These are phyloP conservation scores for Plotosus lineatus DNA, from an alignment of 2,113 vertebrate species.

Conservation along the genomic window DNA sequence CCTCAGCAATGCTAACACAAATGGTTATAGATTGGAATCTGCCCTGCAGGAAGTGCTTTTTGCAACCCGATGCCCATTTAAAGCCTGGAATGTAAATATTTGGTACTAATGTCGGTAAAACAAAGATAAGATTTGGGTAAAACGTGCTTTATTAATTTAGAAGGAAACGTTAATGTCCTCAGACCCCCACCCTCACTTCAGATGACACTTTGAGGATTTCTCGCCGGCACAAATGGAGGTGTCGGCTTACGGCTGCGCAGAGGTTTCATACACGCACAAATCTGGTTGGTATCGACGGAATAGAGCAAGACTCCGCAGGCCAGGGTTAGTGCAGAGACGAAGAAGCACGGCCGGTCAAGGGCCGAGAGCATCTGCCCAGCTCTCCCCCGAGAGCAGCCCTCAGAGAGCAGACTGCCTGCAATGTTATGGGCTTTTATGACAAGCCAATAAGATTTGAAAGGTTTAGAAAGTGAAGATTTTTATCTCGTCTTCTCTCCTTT, in stretches of 20 bases:
- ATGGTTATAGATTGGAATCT: conserved; percentile 75
- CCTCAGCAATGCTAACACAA: conserved; percentile 64
- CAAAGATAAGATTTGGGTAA: conserved; percentile 86
- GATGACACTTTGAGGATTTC: conserved; percentile 81
- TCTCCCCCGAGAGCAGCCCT: conserved; percentile 71
- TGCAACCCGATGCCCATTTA: conserved; percentile 90
- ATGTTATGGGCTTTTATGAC: conserved; percentile 87
- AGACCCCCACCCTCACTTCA: conserved; percentile 68
- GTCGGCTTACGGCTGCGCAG: conserved; percentile 81
- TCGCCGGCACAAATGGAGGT: conserved; percentile 80
- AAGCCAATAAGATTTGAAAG: conserved; percentile 83
- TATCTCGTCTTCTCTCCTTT: conserved; percentile 82
- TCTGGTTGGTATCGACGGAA: conserved; percentile 86
- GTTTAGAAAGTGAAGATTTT: conserved; percentile 85
- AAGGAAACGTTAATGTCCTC: conserved; percentile 82
- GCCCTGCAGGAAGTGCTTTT: conserved; percentile 73
- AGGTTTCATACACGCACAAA: conserved; percentile 79
- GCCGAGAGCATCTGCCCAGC: conserved; percentile 74
- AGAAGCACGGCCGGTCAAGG: conserved; percentile 73
- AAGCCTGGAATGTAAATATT: conserved; percentile 98
- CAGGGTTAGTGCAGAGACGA: conserved; percentile 74
- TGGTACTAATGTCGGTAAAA: conserved; percentile 81
- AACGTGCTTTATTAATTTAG: conserved; percentile 86
- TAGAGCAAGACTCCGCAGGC: conserved; percentile 79
- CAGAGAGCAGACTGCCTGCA: conserved; percentile 76